These are phyloP conservation scores for Paguma larvata DNA, from an alignment of 2,797 vertebrate species.

Conservation along the genomic window DNA sequence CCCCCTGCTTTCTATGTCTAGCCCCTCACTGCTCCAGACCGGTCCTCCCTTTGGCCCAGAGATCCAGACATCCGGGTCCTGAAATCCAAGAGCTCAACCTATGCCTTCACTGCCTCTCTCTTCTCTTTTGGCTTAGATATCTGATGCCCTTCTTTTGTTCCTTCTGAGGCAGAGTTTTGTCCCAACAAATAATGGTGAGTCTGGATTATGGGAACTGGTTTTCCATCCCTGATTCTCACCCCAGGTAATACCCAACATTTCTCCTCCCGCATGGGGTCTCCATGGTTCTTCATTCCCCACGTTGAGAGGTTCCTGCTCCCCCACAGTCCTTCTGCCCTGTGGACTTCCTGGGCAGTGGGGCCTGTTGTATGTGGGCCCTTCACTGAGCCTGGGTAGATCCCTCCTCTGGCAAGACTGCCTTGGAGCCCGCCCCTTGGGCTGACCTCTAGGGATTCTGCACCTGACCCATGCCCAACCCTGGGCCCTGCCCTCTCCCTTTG, in stretches of 20 bases:
- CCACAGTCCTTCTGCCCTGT: too few relatives aligned
- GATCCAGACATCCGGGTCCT: neutral
- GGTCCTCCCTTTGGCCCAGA: neutral
- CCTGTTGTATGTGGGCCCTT: too few relatives aligned
- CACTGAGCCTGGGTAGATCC: too few relatives aligned
- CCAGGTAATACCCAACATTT: neutral
- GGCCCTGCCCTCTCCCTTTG: neutral
- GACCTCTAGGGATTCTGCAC: too few relatives aligned
- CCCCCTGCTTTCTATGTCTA: neutral
- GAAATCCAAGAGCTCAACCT: neutral
- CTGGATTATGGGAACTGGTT: neutral
- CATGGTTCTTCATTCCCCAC: neutral
- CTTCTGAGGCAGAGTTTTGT: conserved; percentile 75
- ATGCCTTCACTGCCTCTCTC: neutral
- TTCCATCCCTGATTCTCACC: neutral
- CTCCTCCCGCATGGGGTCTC: neutral
- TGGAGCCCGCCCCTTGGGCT: too few relatives aligned
- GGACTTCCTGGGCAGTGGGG: too few relatives aligned
- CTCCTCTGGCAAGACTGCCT: too few relatives aligned
- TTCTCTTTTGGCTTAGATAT: neutral
- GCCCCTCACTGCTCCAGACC: neutral
- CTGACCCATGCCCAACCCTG: neutral
- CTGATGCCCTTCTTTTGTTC: neutral
- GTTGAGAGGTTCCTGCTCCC: too few relatives aligned
- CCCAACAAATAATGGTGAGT: conserved; percentile 83